These are phyloP conservation scores for Parazoanthus atlanticus DNA, from an alignment of 92 coral and sea anemone species.

Conservation along the genomic window DNA sequence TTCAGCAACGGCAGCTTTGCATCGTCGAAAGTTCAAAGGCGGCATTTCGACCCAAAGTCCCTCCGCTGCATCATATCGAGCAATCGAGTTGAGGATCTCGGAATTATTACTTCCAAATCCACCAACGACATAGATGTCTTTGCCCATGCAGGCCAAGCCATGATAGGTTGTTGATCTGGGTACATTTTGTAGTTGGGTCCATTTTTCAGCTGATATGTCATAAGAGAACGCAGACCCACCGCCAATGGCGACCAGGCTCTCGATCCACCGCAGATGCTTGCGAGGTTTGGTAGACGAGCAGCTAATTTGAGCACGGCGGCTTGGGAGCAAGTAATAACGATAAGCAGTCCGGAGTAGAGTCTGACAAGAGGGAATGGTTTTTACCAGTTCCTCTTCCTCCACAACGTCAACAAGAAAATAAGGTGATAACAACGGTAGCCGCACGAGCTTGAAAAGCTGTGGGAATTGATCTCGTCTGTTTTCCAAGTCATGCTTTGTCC, in stretches of 20 bases:
- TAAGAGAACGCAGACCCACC: constrained; percentile 34
- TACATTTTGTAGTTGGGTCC: constrained; percentile 33
- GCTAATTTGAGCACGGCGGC: constrained; percentile 22
- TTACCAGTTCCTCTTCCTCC: constrained; percentile 21
- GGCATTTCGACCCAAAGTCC: constrained; percentile 31
- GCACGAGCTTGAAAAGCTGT: constrained; percentile 14
- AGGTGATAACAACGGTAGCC: constrained; percentile 30
- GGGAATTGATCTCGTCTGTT: constrained; percentile 12
- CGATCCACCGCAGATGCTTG: constrained; percentile 32
- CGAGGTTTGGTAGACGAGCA: constrained; percentile 14
- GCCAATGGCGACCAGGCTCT: constrained; percentile 25
- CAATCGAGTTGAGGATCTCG: constrained; percentile 25
- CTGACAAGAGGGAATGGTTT: constrained; percentile 14
- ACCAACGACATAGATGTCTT: constrained; percentile 19
- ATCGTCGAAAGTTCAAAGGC: constrained; percentile 37
- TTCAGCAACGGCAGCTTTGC: constrained; percentile 38
- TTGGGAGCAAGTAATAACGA: constrained; percentile 19
- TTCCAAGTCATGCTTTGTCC: constrained; percentile 31
- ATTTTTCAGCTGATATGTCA: constrained; percentile 29
- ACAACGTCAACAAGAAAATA: constrained; percentile 43
- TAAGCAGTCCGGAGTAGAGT: constrained; percentile 9
- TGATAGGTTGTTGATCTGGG: constrained; percentile 9
- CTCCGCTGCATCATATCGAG: constrained; percentile 23
- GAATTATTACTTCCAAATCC: constrained; percentile 10
- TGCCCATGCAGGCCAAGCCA: constrained; percentile 1